phyloP scores from a whole-genome alignment of 1,140 invertebrate genomes.

The Sinella curviseta region DNA sequence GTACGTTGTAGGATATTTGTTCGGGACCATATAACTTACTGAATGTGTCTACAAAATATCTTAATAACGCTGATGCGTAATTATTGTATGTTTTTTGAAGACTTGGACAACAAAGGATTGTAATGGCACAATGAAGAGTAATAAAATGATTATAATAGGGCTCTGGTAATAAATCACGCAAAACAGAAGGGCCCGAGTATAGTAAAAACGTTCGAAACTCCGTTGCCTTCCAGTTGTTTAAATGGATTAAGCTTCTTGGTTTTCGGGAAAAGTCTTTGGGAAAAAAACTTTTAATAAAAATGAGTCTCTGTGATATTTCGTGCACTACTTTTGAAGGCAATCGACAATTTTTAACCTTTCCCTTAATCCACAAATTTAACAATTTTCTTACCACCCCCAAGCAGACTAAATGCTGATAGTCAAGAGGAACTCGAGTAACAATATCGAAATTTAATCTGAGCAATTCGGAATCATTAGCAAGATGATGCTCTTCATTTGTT shows the following conservation, averaged over 20 bases:
- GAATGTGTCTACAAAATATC: conserved; percentile 25
- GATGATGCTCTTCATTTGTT: conserved; percentile 28
- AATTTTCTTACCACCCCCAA: conserved; percentile 55
- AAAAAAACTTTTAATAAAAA: conserved; percentile 7
- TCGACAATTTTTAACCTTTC: not conserved
- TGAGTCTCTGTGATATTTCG: not conserved
- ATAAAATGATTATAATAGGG: conserved; percentile 32
- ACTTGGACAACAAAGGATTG: conserved; percentile 7
- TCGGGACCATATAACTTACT: conserved; percentile 30
- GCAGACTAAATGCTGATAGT: conserved; percentile 56
- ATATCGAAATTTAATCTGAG: conserved; percentile 34
- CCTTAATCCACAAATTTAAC: conserved; percentile 49
- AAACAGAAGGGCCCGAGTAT: conserved; percentile 43
- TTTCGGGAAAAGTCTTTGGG: conserved; percentile 43
- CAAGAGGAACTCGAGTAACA: conserved; percentile 52
- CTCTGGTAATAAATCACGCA: conserved; percentile 14
- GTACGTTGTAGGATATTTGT: conserved; percentile 34
- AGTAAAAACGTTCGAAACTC: conserved; percentile 45
- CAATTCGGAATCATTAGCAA: not conserved
- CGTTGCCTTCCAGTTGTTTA: conserved; percentile 40
- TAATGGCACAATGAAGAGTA: not conserved
- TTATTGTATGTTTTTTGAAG: not conserved
- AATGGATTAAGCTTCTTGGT: conserved; percentile 27
- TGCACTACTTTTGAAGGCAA: not conserved
- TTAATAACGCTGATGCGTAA: too few species aligned